Percentiles rank a stretch among this genome's conserved stretches.
These are phyloP conservation scores for Shinisaurus crocodilurus DNA, from an alignment of 2,113 vertebrate species.

Conservation along the genomic window DNA sequence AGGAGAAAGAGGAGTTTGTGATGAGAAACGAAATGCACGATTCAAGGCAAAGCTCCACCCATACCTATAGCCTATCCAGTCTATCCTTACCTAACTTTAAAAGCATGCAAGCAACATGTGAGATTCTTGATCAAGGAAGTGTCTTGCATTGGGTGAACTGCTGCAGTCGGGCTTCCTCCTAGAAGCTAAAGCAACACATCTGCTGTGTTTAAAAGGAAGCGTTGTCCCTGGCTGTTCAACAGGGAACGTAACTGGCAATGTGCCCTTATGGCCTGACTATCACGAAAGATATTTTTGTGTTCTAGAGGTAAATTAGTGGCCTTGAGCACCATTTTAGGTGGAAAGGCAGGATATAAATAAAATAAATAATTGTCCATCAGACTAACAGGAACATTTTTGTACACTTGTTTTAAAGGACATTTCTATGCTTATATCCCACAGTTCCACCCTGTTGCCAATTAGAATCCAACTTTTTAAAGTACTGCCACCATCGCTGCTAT, in stretches of 20 bases:
- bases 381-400: neutral
- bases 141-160: constrained; percentile 26
- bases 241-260: neutral
- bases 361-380: neutral
- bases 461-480: neutral
- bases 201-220: constrained; percentile 42
- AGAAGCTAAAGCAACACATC: neutral
- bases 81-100: neutral
- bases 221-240: neutral
- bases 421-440: neutral
- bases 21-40: constrained; percentile 1
- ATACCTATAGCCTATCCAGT: neutral
- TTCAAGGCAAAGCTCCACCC: constrained; percentile 5
- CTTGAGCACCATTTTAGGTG: neutral
- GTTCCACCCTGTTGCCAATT: neutral
- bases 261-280: neutral
- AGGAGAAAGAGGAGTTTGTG: neutral
- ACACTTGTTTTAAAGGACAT: neutral
- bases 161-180: neutral
- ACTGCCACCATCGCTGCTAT: neutral
- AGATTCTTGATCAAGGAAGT: constrained; percentile 4
- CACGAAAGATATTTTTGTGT: no score
- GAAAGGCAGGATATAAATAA: neutral
- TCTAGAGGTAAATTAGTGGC: neutral
- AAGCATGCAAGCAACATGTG: neutral